These are phyloP conservation scores for Myotis brandtii DNA, from an alignment of 2,113 vertebrate genomes.

Conservation along the genomic window DNA sequence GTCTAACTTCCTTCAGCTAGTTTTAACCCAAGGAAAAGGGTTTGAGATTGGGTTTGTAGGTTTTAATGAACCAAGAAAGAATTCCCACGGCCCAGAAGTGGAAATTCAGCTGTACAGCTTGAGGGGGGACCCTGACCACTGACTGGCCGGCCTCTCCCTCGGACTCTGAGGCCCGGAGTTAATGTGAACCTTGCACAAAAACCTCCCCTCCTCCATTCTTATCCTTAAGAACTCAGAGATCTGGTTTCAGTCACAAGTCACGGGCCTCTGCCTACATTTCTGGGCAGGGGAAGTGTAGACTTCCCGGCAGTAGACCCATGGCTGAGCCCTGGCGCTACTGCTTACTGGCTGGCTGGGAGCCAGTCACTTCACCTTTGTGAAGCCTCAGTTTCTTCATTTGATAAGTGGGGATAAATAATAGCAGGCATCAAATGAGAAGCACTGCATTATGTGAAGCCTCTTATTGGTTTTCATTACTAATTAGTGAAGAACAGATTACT, in stretches of 20 bases:
- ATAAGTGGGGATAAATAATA: neutral
- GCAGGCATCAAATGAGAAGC: neutral
- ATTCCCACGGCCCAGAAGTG: conserved; percentile 20
- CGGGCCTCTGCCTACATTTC: neutral
- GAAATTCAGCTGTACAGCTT: neutral
- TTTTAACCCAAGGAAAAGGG: conserved; percentile 27
- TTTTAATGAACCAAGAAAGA: conserved; percentile 58
- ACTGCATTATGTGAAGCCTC: neutral
- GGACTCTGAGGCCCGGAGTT: neutral
- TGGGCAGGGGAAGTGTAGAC: neutral
- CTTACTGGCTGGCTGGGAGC: neutral
- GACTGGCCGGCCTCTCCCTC: neutral
- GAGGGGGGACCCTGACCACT: neutral
- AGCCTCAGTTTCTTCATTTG: conserved; percentile 3
- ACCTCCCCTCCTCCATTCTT: neutral
- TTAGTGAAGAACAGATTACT: neutral
- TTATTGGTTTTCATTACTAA: neutral
- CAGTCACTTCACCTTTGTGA: neutral
- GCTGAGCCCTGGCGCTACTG: neutral
- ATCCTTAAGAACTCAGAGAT: neutral
- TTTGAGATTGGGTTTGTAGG: conserved; percentile 6
- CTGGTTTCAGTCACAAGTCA: neutral
- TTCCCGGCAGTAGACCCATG: neutral
- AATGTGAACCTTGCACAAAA: neutral
- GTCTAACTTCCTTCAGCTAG: neutral